These are phyloP conservation scores for Todus mexicanus DNA, from an alignment of 2,797 vertebrate species.

Conservation along the genomic window DNA sequence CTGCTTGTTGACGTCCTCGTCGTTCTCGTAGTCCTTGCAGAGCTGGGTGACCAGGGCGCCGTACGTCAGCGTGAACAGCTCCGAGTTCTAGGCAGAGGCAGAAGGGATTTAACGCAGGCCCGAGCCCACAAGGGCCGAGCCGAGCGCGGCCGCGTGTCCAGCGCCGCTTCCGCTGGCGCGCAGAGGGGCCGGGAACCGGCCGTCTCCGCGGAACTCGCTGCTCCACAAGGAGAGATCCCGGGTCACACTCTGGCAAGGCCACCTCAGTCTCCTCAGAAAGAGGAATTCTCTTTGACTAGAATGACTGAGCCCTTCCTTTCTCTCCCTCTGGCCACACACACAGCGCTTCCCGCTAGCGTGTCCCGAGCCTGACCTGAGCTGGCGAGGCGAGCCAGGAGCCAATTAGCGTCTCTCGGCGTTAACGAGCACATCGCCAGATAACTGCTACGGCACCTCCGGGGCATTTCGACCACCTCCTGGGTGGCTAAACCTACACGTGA, in stretches of 20 bases:
- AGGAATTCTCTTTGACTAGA: background rate
- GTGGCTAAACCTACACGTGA: background rate
- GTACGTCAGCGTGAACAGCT: constrained; percentile 96
- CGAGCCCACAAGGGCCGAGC: too few relatives aligned
- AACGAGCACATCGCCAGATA: background rate
- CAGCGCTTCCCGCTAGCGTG: background rate
- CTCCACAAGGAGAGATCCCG: background rate
- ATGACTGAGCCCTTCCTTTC: background rate
- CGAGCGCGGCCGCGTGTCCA: background rate
- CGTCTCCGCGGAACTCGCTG: background rate
- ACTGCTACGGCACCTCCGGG: background rate
- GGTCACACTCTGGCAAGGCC: background rate
- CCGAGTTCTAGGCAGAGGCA: constrained; percentile 86
- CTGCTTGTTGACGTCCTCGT: constrained; percentile 98
- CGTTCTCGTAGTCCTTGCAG: constrained; percentile 99
- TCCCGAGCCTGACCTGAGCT: too few relatives aligned
- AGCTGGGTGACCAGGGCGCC: constrained; percentile 96
- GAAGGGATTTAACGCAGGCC: constrained; percentile 39
- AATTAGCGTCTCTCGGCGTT: background rate
- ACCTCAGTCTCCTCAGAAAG: background rate
- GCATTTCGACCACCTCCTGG: background rate
- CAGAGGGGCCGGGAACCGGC: background rate
- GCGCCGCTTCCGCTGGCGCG: background rate
- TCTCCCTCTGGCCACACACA: background rate
- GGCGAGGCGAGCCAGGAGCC: too few relatives aligned